Conservation (phyloP, 2,797 vertebrate genomes). For the Pelobates cultripes region DNA sequence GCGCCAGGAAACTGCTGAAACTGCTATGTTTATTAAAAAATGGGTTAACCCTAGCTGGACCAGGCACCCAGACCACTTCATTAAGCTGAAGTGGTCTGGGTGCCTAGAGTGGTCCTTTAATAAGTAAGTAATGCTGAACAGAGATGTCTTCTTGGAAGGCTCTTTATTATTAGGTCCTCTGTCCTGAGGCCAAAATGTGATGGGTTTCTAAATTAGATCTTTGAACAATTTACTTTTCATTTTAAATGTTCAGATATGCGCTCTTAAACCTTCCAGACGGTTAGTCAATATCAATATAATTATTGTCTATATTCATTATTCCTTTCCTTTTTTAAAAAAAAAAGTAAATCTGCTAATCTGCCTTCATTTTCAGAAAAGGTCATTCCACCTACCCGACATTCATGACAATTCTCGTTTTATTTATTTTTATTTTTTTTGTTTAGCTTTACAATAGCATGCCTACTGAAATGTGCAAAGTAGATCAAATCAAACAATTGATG, state of each 20-base stretch:
- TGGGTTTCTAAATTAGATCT: constrained; percentile 13
- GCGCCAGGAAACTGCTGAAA: too few species aligned
- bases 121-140: too few species aligned
- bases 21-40: too few species aligned
- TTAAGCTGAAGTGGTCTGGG: too few species aligned
- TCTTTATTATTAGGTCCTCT: constrained; percentile 18
- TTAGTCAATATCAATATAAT: constrained; percentile 41
- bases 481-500: not conserved
- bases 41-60: too few species aligned
- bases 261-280: constrained; percentile 18
- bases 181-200: constrained; percentile 18
- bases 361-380: constrained; percentile 16
- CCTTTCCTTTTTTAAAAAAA: not conserved
- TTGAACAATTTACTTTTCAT: not conserved
- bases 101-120: too few species aligned
- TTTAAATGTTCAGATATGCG: constrained; percentile 10
- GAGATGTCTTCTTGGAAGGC: too few species aligned
- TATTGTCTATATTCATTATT: constrained; percentile 13
- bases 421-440: not conserved
- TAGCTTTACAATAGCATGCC: not conserved
- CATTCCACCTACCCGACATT: not conserved
- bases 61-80: too few species aligned
- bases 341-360: constrained; percentile 6
- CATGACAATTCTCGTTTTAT: not conserved
- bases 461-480: not conserved